Conservation (phyloP, 2,888 invertebrate species). For the Meteorus cinctellus region DNA sequence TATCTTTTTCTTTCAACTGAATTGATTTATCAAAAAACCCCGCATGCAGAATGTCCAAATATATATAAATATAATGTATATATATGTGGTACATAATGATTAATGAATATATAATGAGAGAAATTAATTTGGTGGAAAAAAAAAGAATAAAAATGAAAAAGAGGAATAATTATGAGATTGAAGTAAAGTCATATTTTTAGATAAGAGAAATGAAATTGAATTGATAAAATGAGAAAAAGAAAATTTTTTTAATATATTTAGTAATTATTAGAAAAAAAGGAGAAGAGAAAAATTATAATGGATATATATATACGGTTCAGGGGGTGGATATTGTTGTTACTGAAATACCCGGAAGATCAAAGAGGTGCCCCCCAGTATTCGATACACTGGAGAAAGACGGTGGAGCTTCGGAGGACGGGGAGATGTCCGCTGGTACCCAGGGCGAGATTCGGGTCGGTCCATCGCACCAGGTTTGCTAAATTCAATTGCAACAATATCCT, state of each 20-base stretch:
- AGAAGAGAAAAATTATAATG: slow-evolving; percentile 31
- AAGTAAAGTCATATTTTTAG: background rate
- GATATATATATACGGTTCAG: slow-evolving; percentile 63
- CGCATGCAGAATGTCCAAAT: background rate
- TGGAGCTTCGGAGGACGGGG: slow-evolving; percentile 73
- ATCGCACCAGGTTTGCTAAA: slow-evolving; percentile 80
- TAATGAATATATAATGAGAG: background rate
- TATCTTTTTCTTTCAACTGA: too few species aligned
- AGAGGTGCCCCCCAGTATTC: slow-evolving; percentile 56
- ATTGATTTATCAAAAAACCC: slow-evolving; percentile 9
- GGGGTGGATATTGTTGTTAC: slow-evolving; percentile 71
- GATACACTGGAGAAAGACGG: slow-evolving; percentile 73
- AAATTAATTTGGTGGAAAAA: too few species aligned
- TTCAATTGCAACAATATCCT: slow-evolving; percentile 54
- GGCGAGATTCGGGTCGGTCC: slow-evolving; percentile 86
- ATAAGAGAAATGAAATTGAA: background rate
- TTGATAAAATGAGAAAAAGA: background rate
- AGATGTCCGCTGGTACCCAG: slow-evolving; percentile 80
- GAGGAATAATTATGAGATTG: too few species aligned
- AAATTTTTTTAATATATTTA: background rate
- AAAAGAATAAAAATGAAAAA: too few species aligned
- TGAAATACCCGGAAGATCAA: slow-evolving; percentile 66
- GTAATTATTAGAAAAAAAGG: background rate
- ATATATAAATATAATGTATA: slow-evolving; percentile 11
- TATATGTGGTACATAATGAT: background rate